Conservation (phyloP, 2,888 invertebrate genomes). For the Spisula solida region DNA sequence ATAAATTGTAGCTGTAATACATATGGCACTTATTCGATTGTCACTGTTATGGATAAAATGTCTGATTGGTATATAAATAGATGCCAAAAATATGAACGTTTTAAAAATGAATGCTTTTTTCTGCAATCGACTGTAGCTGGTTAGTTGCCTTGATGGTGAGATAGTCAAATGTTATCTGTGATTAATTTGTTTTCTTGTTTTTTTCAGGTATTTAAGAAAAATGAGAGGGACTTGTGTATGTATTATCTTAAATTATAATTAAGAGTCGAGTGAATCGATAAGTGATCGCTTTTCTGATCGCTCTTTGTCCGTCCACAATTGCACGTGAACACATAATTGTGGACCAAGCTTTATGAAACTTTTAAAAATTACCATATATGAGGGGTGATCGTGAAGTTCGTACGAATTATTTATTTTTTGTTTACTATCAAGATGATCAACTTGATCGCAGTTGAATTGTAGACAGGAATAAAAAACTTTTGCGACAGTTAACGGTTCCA, state of each 20-base stretch:
- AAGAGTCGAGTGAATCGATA: neutral
- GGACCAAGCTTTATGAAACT: no score
- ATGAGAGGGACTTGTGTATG: neutral
- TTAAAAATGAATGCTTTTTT: neutral
- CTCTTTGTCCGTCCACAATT: neutral
- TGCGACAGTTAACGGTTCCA: no score
- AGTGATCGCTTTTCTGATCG: neutral
- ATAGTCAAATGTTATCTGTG: neutral
- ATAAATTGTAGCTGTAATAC: no score
- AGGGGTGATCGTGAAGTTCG: no score
- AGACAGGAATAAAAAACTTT: no score
- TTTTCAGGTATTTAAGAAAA: constrained; percentile 16
- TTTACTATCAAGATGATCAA: no score
- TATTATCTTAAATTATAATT: neutral
- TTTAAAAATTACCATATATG: no score
- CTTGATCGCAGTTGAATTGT: no score
- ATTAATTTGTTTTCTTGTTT: neutral
- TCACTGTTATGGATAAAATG: neutral
- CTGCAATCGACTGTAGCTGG: no score
- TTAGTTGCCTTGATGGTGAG: neutral
- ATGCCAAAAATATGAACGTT: neutral
- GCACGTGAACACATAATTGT: neutral
- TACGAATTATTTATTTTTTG: no score
- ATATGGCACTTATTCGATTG: no score
- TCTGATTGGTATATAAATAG: no score